These are phyloP conservation scores for Plectrocnemia conspersa DNA, from an alignment of 1,140 invertebrate genomes.

Conservation along the genomic window DNA sequence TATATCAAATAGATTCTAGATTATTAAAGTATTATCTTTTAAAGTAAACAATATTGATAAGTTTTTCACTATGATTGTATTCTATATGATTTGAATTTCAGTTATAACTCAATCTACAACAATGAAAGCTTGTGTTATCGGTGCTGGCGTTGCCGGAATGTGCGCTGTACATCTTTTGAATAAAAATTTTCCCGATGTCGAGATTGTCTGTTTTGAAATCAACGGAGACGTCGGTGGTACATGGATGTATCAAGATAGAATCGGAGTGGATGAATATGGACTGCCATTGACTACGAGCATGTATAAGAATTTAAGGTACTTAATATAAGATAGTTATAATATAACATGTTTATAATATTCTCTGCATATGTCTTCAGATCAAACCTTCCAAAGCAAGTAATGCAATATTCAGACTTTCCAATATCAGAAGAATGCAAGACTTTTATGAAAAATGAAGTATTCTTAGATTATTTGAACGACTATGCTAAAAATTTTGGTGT, in stretches of 20 bases:
- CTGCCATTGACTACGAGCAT: conserved; percentile 65
- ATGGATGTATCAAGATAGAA: conserved; percentile 66
- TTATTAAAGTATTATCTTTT: too few species aligned
- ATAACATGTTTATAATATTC: conserved; percentile 7
- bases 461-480: conserved; percentile 71
- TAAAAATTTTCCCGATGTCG: conserved; percentile 36
- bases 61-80: too few species aligned
- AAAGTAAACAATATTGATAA: too few species aligned
- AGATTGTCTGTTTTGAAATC: conserved; percentile 61
- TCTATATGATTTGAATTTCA: too few species aligned
- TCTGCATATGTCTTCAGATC: conserved; percentile 40
- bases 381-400: conserved; percentile 47
- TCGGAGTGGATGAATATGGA: conserved; percentile 56
- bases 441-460: conserved; percentile 72
- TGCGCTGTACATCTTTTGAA: conserved; percentile 18
- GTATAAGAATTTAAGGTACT: conserved; percentile 67
- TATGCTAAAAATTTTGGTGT: conserved; percentile 72
- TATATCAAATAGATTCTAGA: too few species aligned
- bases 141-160: conserved; percentile 27
- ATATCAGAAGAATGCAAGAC: conserved; percentile 63
- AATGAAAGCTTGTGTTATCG: too few species aligned
- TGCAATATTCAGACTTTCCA: conserved; percentile 54
- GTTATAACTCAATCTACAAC: too few species aligned
- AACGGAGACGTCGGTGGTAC: conserved; percentile 61
- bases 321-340: neutral